A percentile compares a stretch with the other conserved stretches of the same genome.
Conservation (phyloP, 2,888 invertebrate species). For the Ischnura elegans region DNA sequence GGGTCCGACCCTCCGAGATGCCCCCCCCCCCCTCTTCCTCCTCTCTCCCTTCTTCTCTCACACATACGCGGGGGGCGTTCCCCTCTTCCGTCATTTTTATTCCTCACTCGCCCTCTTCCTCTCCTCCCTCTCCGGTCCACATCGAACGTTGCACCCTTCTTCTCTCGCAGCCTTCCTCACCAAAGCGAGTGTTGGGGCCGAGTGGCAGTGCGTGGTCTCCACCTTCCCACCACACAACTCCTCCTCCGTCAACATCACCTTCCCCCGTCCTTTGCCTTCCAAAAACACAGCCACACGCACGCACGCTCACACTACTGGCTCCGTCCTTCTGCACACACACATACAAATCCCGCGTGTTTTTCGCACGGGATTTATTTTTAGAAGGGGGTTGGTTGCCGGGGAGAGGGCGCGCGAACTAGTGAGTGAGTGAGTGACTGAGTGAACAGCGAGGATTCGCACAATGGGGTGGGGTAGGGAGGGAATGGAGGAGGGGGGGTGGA, state of each 20-base stretch:
- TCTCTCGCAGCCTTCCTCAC: conserved; percentile 38
- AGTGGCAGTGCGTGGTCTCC: neutral
- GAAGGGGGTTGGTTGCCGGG: neutral
- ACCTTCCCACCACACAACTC: neutral
- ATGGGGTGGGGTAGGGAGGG: neutral
- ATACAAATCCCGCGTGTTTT: conserved; percentile 24
- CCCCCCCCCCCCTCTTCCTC: neutral
- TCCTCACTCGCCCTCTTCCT: neutral
- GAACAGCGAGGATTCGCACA: conserved; percentile 22
- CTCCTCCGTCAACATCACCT: neutral
- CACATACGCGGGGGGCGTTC: conserved; percentile 30
- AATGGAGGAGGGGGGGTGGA: neutral
- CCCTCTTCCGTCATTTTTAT: conserved; percentile 38
- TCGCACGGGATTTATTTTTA: conserved; percentile 38
- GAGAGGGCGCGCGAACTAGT: neutral
- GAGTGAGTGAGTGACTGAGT: conserved; percentile 5
- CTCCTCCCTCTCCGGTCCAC: conserved; percentile 1
- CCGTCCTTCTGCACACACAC: conserved; percentile 21
- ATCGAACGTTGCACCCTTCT: conserved; percentile 28
- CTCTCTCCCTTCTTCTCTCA: neutral
- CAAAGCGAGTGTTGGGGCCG: conserved; percentile 12
- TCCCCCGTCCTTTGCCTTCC: too few species aligned
- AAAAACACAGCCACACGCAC: too few species aligned
- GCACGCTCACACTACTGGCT: neutral
- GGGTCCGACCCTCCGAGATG: neutral